Evolutionary conservation across 30 jellyfish, hydroid and myxozoan species (phyloP).

Genomic region (Phacellophora camtschatica): DNA sequence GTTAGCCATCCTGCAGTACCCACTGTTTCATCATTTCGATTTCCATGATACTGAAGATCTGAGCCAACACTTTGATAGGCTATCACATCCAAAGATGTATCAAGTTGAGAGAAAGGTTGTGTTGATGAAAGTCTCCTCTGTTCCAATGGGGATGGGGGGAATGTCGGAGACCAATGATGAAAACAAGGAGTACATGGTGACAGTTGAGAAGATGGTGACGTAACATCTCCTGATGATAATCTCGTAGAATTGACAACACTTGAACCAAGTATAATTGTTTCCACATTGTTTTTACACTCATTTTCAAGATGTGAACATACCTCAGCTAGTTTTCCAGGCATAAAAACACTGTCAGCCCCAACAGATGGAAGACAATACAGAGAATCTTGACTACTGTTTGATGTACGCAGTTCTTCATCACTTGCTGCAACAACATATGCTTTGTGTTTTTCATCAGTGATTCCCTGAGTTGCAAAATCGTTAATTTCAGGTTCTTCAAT

Average conservation of each 20-base stretch:
- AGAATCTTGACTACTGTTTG: slow-evolving; percentile 29
- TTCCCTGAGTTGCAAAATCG: slow-evolving; percentile 1
- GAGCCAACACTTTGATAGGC: not conserved
- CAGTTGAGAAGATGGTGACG: too few species aligned
- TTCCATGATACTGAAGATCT: not conserved
- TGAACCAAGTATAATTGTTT: not conserved
- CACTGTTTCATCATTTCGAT: not conserved
- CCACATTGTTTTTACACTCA: not conserved
- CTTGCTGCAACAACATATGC: slow-evolving; percentile 5
- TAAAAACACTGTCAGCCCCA: slow-evolving; percentile 35
- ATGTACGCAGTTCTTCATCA: slow-evolving; percentile 9
- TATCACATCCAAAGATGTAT: not conserved
- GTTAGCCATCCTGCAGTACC: not conserved
- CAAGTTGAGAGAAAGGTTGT: too few species aligned
- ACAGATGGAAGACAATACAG: not conserved
- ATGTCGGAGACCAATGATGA: too few species aligned
- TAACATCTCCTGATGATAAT: too few species aligned
- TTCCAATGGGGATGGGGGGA: too few species aligned
- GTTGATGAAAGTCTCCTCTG: too few species aligned
- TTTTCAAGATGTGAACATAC: not conserved
- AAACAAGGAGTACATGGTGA: too few species aligned
- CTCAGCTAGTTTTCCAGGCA: slow-evolving; percentile 21
- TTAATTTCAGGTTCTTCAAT: not conserved
- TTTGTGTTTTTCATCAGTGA: slow-evolving; percentile 11
- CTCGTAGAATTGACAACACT: too few species aligned